Evolutionary conservation across 2,888 invertebrate genomes (phyloP).

Genomic region (Pammene fasciana): DNA sequence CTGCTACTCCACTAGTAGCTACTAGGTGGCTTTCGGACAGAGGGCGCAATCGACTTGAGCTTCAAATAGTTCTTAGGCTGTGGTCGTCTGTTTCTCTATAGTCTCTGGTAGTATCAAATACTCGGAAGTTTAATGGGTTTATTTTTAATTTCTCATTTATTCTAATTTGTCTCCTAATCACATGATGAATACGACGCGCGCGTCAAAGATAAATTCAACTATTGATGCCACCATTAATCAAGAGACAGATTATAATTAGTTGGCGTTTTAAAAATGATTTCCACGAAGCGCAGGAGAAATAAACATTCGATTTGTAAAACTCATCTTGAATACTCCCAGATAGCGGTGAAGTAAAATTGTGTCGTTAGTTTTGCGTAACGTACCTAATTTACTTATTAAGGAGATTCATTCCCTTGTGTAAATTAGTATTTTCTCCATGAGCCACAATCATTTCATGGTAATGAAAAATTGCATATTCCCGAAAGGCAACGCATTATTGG

Average conservation of each 20-base stretch:
- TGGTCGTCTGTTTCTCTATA: too few relatives aligned
- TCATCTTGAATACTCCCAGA: background rate
- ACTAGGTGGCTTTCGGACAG: too few relatives aligned
- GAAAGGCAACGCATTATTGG: too few relatives aligned
- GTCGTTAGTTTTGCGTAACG: background rate
- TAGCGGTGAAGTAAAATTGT: background rate
- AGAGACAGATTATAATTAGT: constrained; percentile 37
- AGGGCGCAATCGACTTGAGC: too few relatives aligned
- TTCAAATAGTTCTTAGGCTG: too few relatives aligned
- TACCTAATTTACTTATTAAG: too few relatives aligned
- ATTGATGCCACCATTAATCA: constrained; percentile 42
- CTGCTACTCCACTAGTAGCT: too few relatives aligned
- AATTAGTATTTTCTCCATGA: too few relatives aligned
- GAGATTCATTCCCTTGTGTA: too few relatives aligned
- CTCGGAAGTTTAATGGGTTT: constrained; percentile 12
- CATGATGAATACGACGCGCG: constrained; percentile 34
- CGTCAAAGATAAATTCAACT: constrained; percentile 39
- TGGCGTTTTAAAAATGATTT: constrained; percentile 26
- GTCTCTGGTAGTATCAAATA: too few relatives aligned
- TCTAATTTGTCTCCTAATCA: constrained; percentile 37
- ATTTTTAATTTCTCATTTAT: constrained; percentile 27
- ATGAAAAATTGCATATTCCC: too few relatives aligned
- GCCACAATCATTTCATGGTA: too few relatives aligned
- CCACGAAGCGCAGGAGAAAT: constrained; percentile 18
- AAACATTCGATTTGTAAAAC: constrained; percentile 16